Evolutionary conservation across 2,797 vertebrate genomes (phyloP).

Genomic region (Loriculus beryllinus): DNA sequence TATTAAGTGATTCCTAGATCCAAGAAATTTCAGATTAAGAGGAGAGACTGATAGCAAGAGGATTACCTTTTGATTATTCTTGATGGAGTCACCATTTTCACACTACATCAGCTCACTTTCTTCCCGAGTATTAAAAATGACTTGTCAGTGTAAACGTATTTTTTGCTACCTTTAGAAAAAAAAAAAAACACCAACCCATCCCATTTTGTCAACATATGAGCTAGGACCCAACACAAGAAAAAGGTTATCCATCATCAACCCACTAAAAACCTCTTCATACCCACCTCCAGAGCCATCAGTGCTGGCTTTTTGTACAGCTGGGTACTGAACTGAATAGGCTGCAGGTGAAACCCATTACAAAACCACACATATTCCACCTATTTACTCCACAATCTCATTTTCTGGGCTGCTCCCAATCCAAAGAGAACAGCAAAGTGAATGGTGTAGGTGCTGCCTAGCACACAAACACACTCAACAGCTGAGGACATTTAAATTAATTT

Average conservation of each 20-base stretch:
- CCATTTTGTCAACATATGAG: background rate
- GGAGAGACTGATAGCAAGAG: background rate
- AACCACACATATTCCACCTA: rapidly evolving
- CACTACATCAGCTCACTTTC: background rate
- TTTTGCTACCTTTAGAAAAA: background rate
- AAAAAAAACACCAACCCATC: background rate
- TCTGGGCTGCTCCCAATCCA: background rate
- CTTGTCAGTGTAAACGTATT: background rate
- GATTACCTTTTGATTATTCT: background rate
- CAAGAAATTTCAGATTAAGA: background rate
- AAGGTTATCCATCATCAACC: background rate
- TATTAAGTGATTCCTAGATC: background rate
- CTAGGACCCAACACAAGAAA: background rate
- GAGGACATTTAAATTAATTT: slow-evolving; percentile 62
- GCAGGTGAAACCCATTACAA: background rate
- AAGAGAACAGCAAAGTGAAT: background rate
- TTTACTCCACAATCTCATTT: background rate
- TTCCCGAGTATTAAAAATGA: background rate
- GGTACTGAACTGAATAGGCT: background rate
- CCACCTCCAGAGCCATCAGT: background rate
- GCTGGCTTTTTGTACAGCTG: background rate
- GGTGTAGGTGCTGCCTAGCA: background rate
- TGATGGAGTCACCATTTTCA: background rate
- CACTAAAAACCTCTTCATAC: background rate
- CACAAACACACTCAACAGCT: slow-evolving; percentile 26